Evolutionary conservation across 2,113 vertebrate species (phyloP).

Genomic region (Glaucomys volans): DNA sequence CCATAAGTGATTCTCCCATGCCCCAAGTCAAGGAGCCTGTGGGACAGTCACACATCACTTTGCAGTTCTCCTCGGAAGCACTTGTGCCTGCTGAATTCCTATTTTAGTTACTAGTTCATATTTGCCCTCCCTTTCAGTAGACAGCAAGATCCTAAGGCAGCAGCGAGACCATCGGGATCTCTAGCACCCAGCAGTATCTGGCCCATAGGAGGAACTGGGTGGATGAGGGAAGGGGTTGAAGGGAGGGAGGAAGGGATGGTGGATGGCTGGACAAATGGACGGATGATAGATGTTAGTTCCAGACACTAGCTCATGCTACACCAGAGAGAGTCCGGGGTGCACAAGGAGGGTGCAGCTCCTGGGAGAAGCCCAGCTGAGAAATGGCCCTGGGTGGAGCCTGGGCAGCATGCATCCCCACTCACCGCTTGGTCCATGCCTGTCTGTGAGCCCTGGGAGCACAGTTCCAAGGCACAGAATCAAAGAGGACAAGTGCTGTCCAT

Average conservation of each 20-base stretch:
- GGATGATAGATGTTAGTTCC: neutral
- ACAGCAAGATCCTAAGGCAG: neutral
- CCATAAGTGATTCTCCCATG: neutral
- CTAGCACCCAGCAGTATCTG: neutral
- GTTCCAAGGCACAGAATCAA: neutral
- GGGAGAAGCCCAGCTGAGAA: neutral
- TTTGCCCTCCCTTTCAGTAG: neutral
- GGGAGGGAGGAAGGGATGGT: neutral
- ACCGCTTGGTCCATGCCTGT: neutral
- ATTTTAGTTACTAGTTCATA: neutral
- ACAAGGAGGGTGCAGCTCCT: neutral
- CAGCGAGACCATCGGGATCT: fast-evolving
- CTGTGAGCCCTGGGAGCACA: fast-evolving
- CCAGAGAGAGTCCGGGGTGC: neutral
- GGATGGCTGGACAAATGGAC: neutral
- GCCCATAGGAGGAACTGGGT: neutral
- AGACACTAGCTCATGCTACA: neutral
- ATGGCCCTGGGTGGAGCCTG: neutral
- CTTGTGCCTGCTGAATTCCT: neutral
- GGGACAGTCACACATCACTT: neutral
- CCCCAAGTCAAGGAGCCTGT: neutral
- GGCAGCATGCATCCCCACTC: neutral
- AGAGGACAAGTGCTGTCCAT: too few relatives aligned
- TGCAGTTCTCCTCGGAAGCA: neutral
- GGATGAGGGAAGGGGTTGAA: too few relatives aligned